Conservation (phyloP, 2,888 invertebrate species). For the Mechanitis mazaeus region DNA sequence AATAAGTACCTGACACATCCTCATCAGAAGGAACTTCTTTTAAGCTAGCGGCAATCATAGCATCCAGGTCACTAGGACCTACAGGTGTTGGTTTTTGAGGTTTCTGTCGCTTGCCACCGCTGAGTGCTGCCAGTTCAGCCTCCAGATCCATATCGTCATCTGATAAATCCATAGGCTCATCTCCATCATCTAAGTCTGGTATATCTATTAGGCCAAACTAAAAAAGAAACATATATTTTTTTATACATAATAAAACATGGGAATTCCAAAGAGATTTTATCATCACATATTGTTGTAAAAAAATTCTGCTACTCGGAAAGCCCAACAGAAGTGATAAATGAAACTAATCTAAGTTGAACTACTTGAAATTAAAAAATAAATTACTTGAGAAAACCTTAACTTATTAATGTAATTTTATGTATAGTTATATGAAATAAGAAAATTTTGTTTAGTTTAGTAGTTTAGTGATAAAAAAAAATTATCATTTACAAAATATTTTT, state of each 20-base stretch:
- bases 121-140: conserved; percentile 88
- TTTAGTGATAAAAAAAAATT: too few species aligned
- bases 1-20: conserved; percentile 75
- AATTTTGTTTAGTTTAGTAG: too few species aligned
- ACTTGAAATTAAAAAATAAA: too few species aligned
- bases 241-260: background rate
- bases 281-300: too few species aligned
- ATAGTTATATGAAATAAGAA: too few species aligned
- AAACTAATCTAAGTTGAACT: too few species aligned
- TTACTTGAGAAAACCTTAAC: too few species aligned
- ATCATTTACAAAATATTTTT: too few species aligned
- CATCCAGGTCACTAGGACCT: conserved; percentile 80
- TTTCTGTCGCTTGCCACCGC: conserved; percentile 45
- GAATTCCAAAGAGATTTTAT: background rate
- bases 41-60: conserved; percentile 86
- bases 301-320: too few species aligned
- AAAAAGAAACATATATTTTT: conserved; percentile 21
- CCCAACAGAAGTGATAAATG: too few species aligned
- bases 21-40: conserved; percentile 86
- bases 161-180: conserved; percentile 70
- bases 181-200: conserved; percentile 75
- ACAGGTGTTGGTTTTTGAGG: conserved; percentile 57
- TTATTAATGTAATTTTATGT: too few species aligned
- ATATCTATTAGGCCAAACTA: conserved; percentile 88
- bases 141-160: conserved; percentile 89